Evolutionary conservation across 2,797 vertebrate genomes (phyloP), one percentile per base, ranked within the genome.

Genomic region (Xenops minutus): DNA sequence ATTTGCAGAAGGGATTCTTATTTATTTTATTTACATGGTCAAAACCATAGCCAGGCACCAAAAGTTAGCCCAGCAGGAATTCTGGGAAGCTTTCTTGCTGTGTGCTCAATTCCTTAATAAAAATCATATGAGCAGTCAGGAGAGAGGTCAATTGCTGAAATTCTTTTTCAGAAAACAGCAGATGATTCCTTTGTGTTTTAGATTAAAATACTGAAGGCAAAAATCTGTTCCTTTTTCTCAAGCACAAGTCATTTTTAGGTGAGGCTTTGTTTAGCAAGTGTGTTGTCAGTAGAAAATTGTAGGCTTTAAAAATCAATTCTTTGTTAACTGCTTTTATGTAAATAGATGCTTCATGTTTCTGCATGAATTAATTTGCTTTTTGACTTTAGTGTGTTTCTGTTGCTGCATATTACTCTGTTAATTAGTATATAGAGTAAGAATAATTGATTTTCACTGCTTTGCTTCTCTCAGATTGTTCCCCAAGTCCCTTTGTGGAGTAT

Each of bases 151-250:
- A 0, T 84, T 94, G 61, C 91, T 51, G 76, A 81, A 84, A 80
- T 95, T 95, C 75, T 90, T 75, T 84, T 93, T 56, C 85, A 84
- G 87, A 51, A 88, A 95, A 92, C 88, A 94, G 36, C 63, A 51
- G 71, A 92, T 74, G 92, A 92, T 80, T 87, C 89, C 61, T 72
- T 92, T 59, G 85, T 85, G 58, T 37, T 66, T 85, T 76, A 58
- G 48, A 71, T 52, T 56, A 83, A 87, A 82, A 91, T 81, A 81
- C 6, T 93, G 82, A 93, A 96, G 41, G 69, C 48, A 71, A 88
- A 88, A 91, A 62, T 93, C 30, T 88, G 87, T 88, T 96, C 61
- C 61, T 63, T 84, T 95, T 94, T 96, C 79, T 77, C 73, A 39
- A 91, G 74, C 90, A 49, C 78, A 89, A 85, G 43, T 85, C 22